These are phyloP conservation scores for Panzeria rudis DNA, from an alignment of 2,888 invertebrate species.

Conservation along the genomic window DNA sequence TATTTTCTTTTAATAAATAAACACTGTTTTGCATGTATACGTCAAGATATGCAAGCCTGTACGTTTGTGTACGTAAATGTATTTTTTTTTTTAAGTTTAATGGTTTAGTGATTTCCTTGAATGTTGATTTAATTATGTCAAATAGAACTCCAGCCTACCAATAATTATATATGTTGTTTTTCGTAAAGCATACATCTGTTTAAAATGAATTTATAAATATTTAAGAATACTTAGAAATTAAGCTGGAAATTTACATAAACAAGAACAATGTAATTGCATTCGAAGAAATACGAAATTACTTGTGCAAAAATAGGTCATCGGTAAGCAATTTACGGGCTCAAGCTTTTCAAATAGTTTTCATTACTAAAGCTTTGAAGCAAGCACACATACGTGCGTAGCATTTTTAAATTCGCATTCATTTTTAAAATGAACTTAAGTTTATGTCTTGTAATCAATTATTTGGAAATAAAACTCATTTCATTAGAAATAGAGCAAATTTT, in stretches of 20 bases:
- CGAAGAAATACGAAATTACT: neutral
- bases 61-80: neutral
- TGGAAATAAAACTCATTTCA: no score
- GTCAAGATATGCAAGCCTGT: constrained; percentile 11
- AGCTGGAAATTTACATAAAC: neutral
- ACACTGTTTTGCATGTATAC: constrained; percentile 4
- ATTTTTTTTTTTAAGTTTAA: constrained; percentile 37
- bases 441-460: no score
- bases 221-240: neutral
- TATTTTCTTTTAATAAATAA: constrained; percentile 25
- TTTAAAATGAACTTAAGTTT: no score
- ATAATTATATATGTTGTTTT: constrained; percentile 11
- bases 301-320: neutral
- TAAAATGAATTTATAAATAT: constrained; percentile 22
- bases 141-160: neutral
- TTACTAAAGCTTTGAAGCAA: neutral
- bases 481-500: no score
- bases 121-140: constrained; percentile 48
- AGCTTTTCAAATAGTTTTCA: no score
- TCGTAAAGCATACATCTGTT: neutral
- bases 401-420: no score
- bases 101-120: constrained; percentile 53
- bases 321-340: neutral
- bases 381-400: no score
- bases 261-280: neutral